Conservation (phyloP, 2,888 invertebrate species). For the Tenodera sinensis region DNA sequence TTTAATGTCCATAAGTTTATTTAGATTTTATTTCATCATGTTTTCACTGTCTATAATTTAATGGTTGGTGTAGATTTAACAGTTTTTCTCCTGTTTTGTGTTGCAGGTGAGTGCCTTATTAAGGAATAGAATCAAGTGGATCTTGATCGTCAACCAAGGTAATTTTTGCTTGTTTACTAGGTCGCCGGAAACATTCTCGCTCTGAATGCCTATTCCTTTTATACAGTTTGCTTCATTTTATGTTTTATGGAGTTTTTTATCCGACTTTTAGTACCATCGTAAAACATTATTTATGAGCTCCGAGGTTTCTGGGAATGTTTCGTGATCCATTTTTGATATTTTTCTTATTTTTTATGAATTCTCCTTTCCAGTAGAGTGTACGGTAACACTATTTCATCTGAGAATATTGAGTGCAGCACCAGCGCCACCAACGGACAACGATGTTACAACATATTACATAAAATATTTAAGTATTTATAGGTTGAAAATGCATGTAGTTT, state of each 20-base stretch:
- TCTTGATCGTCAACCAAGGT: neutral
- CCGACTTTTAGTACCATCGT: neutral
- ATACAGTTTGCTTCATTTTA: neutral
- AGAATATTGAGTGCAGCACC: neutral
- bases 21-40: too few species aligned
- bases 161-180: neutral
- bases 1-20: too few species aligned
- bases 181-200: neutral
- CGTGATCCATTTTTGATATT: neutral
- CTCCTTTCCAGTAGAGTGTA: neutral
- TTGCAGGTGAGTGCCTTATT: neutral
- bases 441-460: neutral
- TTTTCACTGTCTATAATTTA: too few species aligned
- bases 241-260: neutral
- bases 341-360: neutral
- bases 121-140: neutral
- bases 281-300: neutral
- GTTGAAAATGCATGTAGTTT: neutral
- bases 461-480: neutral
- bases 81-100: neutral
- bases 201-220: neutral
- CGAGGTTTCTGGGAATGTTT: neutral
- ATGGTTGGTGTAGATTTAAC: too few species aligned
- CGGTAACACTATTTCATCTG: neutral
- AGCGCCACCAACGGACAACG: neutral